These are phyloP conservation scores for Idaea straminata DNA, from an alignment of 2,888 invertebrate genomes.

Conservation along the genomic window DNA sequence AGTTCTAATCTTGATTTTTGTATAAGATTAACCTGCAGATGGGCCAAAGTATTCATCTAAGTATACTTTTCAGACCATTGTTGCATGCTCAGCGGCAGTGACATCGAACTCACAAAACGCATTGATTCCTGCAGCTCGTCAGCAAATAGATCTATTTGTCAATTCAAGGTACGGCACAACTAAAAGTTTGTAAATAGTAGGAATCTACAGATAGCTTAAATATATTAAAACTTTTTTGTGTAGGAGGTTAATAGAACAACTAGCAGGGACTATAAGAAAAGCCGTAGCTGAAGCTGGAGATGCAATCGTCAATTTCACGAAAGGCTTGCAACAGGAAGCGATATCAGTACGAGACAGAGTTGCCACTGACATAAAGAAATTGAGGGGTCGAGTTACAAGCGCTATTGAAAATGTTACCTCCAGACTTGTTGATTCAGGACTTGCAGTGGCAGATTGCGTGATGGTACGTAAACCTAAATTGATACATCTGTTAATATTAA, in stretches of 20 bases:
- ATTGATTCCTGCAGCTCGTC: slow-evolving; percentile 35
- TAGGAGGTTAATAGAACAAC: slow-evolving; percentile 52
- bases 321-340: slow-evolving; percentile 47
- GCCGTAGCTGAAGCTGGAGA: slow-evolving; percentile 52
- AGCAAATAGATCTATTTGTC: slow-evolving; percentile 37
- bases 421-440: slow-evolving; percentile 44
- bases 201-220: background rate
- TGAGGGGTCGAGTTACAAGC: slow-evolving; percentile 42
- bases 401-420: slow-evolving; percentile 47
- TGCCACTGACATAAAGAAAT: slow-evolving; percentile 39
- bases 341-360: slow-evolving; percentile 40
- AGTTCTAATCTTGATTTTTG: too few relatives aligned
- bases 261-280: slow-evolving; percentile 46
- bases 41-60: too few relatives aligned
- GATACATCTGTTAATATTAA: background rate
- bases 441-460: slow-evolving; percentile 50
- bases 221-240: slow-evolving; percentile 9
- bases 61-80: background rate
- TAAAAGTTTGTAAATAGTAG: background rate
- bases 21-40: background rate
- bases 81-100: slow-evolving; percentile 30
- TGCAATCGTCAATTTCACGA: slow-evolving; percentile 46
- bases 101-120: slow-evolving; percentile 34
- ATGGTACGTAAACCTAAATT: slow-evolving; percentile 41
- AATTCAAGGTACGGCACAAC: slow-evolving; percentile 40